These are phyloP conservation scores for Acromyrmex charruanus DNA, from an alignment of 1,140 invertebrate genomes.

Conservation along the genomic window DNA sequence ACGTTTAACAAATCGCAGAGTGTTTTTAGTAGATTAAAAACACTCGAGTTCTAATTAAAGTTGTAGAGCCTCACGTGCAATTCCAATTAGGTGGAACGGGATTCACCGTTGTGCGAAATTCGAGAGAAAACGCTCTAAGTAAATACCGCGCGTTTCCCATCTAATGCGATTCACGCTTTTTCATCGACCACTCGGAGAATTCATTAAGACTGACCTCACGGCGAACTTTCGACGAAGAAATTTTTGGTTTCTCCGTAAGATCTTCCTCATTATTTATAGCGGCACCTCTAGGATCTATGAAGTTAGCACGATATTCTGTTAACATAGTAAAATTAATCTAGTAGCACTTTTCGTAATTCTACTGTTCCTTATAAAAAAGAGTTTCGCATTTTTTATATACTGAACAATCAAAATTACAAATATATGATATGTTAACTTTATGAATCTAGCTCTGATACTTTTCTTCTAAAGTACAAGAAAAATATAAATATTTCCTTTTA, in stretches of 20 bases:
- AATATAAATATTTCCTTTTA: too few species aligned
- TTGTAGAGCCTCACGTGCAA: background rate
- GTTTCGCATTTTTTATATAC: too few species aligned
- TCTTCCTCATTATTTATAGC: background rate
- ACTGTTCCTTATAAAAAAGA: too few species aligned
- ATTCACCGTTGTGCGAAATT: slow-evolving; percentile 2
- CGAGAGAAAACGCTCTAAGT: slow-evolving; percentile 4
- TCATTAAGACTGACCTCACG: slow-evolving; percentile 6
- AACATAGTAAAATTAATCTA: too few species aligned
- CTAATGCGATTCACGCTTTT: slow-evolving; percentile 49
- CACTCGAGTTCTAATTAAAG: slow-evolving; percentile 28
- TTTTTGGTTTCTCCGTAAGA: background rate
- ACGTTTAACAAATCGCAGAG: background rate
- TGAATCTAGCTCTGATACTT: too few species aligned
- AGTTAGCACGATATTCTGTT: too few species aligned
- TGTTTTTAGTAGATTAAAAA: slow-evolving; percentile 4
- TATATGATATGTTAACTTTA: too few species aligned
- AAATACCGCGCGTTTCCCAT: slow-evolving; percentile 28
- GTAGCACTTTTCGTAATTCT: too few species aligned
- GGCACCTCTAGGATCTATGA: too few species aligned
- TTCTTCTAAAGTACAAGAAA: too few species aligned
- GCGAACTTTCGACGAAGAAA: background rate
- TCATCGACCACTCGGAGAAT: slow-evolving; percentile 21
- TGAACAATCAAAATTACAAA: too few species aligned
- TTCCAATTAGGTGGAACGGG: slow-evolving; percentile 27